Conservation (phyloP, 2,113 vertebrate genomes). For the Malaclemys terrapin region DNA sequence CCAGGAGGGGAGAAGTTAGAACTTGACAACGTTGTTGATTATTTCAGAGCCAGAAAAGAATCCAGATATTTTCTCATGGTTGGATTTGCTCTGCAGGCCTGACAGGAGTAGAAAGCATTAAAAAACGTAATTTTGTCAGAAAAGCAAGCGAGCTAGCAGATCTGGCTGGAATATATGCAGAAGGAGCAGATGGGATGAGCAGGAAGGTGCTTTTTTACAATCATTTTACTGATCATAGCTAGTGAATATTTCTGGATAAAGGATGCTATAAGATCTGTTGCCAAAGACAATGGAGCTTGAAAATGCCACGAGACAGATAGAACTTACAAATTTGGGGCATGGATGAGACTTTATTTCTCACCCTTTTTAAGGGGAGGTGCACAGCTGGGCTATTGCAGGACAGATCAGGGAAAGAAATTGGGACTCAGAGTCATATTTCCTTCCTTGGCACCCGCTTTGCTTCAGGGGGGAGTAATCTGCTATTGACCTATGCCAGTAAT, state of each 20-base stretch:
- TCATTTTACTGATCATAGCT: background rate
- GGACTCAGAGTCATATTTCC: fast-evolving
- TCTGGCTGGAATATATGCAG: background rate
- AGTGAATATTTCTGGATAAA: background rate
- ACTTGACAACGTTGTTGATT: background rate
- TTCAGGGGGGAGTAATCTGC: fast-evolving
- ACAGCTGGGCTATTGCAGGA: background rate
- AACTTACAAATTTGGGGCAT: background rate
- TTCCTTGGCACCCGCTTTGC: background rate
- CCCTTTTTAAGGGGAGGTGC: background rate
- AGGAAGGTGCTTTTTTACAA: background rate
- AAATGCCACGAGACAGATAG: background rate
- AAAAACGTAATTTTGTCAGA: background rate
- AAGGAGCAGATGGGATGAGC: background rate
- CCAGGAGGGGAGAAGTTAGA: background rate
- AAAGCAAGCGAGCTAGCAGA: background rate
- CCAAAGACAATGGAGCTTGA: background rate
- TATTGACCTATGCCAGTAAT: background rate
- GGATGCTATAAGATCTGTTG: background rate
- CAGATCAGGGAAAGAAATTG: background rate
- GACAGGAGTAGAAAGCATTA: background rate
- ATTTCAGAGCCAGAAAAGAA: background rate
- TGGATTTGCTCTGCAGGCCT: background rate
- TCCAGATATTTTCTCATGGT: background rate
- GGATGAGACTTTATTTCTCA: background rate